These are phyloP conservation scores for Malacoctenus gilli DNA, from an alignment of 2,797 vertebrate species.

Conservation along the genomic window DNA sequence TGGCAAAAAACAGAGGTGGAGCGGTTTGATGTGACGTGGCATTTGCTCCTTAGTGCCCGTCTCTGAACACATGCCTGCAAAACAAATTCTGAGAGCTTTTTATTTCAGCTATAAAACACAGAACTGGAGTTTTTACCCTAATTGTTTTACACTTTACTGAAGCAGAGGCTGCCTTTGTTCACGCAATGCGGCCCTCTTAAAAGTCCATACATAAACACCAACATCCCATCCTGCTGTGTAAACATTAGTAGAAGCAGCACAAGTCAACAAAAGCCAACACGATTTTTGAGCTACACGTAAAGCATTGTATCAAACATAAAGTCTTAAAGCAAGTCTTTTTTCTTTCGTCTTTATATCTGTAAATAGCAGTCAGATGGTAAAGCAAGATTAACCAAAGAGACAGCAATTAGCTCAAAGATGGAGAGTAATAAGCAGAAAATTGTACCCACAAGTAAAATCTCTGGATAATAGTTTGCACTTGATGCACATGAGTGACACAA, in stretches of 20 bases:
- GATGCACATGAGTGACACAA: background rate
- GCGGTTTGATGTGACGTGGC: conserved; percentile 32
- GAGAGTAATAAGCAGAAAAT: background rate
- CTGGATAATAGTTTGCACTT: conserved; percentile 5
- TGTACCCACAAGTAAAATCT: no score
- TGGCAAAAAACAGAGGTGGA: conserved; percentile 36
- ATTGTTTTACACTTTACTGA: conserved; percentile 17
- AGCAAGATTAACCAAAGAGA: background rate
- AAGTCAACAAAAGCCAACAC: no score
- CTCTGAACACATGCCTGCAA: conserved; percentile 45
- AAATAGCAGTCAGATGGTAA: background rate
- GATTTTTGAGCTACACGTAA: no score
- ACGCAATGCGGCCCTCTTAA: conserved; percentile 12
- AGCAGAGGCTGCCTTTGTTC: conserved; percentile 7
- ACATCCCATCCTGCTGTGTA: no score
- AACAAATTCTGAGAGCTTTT: conserved; percentile 12
- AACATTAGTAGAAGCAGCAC: no score
- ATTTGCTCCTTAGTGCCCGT: conserved; percentile 20
- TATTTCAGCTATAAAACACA: conserved; percentile 9
- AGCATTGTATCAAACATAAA: no score
- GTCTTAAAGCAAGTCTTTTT: no score
- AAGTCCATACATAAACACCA: no score
- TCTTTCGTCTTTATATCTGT: no score
- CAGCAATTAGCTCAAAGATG: background rate
- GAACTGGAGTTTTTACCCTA: conserved; percentile 22